Evolutionary conservation across 2,113 vertebrate genomes (phyloP).

Genomic region (Setophaga coronata): DNA sequence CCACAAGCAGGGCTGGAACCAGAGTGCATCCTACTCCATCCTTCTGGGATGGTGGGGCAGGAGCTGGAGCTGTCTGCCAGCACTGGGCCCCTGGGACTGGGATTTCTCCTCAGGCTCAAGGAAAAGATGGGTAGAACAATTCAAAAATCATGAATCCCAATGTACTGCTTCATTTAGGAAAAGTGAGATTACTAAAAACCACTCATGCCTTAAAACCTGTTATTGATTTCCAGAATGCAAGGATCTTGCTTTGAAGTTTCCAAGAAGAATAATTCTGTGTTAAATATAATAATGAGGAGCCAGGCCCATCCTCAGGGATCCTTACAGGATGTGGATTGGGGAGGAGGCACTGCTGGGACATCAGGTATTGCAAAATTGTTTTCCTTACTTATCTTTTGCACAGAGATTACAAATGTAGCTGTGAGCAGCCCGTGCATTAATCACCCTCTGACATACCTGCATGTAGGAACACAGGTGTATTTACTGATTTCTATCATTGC

Average conservation of each 20-base stretch:
- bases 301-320: neutral
- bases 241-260: neutral
- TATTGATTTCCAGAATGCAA: neutral
- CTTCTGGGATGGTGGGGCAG: neutral
- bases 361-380: neutral
- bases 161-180: neutral
- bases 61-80: neutral
- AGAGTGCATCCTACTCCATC: neutral
- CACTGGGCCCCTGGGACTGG: neutral
- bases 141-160: neutral
- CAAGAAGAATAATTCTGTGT: neutral
- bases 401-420: neutral
- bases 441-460: neutral
- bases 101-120: neutral
- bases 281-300: neutral
- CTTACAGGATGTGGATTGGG: rapidly evolving
- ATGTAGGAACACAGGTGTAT: neutral
- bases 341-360: neutral
- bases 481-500: neutral
- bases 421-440: neutral
- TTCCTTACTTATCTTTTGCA: neutral
- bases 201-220: neutral
- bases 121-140: neutral
- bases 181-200: neutral
- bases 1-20: neutral